Evolutionary conservation across 1,140 invertebrate species (phyloP), one percentile per base, ranked within the genome.

Genomic region (Leptopilina clavipes): DNA sequence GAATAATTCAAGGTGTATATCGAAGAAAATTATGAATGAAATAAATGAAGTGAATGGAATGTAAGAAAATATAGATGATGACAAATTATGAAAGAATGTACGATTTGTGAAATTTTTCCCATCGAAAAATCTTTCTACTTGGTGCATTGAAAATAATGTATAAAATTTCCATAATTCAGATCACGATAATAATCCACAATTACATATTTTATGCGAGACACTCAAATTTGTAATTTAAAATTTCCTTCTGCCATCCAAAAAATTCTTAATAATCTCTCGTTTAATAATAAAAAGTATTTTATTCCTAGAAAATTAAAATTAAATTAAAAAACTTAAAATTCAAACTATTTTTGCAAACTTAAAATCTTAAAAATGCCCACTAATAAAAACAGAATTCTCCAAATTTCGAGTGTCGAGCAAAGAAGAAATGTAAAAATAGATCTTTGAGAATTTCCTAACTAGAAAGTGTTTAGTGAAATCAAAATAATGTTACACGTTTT

Each of bases 131-230:
- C 25, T 65, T 65, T 12, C 59, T 65, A 65, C 59, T 65, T 65
- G 25, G 59, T 65, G 59, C n/a, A n/a, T n/a, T n/a, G n/a, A n/a
- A n/a, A 65, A 37, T 65, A 65, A 65, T 65, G 56, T 65, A 65
- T 65, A 65, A 25, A 65, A 65, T 25, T 65, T 65, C 25, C 22
- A 65, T 65, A 65, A 65, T 65, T 65, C 59, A 12, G 11, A n/a
- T 65, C 22, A 7, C 1, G 12, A 31, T 65, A n/a, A 65, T 31
- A 31, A 25, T 12, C n/a, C 11, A 31, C 22, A 65, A 65, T 12
- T 12, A 65, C 11, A 19, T 65, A 25, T 65, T 19, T 14, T 12
- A 11, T 11, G 12, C 19, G 19, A 22, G 56, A 65, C 22, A 25
- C 56, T 65, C 56, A 65, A 65, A 25, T 12, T 59, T 11, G 18